phyloP scores from a whole-genome alignment of 2,888 invertebrate genomes.

The Gonocerus acuteangulatus region DNA sequence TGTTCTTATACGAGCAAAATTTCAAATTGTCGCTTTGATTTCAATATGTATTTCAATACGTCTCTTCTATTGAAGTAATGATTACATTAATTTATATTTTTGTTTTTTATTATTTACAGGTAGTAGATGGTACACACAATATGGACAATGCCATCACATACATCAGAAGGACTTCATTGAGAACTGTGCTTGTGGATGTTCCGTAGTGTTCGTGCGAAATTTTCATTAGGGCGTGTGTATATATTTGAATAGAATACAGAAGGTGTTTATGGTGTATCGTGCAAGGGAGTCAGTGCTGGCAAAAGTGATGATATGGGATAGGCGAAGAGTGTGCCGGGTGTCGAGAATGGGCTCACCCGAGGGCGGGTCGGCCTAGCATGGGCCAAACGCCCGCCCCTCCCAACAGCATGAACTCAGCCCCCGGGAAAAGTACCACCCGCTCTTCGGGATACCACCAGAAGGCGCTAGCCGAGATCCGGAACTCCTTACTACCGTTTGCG shows the following conservation, averaged over 20 bases:
- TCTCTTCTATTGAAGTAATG: too few species aligned
- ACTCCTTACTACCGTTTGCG: conserved; percentile 72
- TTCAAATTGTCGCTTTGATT: too few species aligned
- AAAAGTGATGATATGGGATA: conserved; percentile 25
- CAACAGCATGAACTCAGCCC: conserved; percentile 48
- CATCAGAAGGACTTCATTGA: conserved; percentile 1
- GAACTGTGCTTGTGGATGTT: conserved; percentile 16
- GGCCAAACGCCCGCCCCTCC: conserved; percentile 46
- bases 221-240: too few species aligned
- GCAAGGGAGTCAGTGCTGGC: background rate
- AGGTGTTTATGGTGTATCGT: background rate
- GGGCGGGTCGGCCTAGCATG: conserved; percentile 46
- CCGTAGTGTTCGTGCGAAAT: conserved; percentile 5
- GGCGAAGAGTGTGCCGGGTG: conserved; percentile 28
- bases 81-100: too few species aligned
- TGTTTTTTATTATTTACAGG: conserved; percentile 12
- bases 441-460: conserved; percentile 76
- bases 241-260: too few species aligned
- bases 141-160: conserved; percentile 18
- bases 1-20: too few species aligned
- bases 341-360: conserved; percentile 30
- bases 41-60: too few species aligned
- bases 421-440: conserved; percentile 57
- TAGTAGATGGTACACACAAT: conserved; percentile 13
- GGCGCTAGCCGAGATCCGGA: conserved; percentile 78